These are phyloP conservation scores for Caenorhabditis sinica DNA, from an alignment of 2,888 invertebrate species.

Conservation along the genomic window DNA sequence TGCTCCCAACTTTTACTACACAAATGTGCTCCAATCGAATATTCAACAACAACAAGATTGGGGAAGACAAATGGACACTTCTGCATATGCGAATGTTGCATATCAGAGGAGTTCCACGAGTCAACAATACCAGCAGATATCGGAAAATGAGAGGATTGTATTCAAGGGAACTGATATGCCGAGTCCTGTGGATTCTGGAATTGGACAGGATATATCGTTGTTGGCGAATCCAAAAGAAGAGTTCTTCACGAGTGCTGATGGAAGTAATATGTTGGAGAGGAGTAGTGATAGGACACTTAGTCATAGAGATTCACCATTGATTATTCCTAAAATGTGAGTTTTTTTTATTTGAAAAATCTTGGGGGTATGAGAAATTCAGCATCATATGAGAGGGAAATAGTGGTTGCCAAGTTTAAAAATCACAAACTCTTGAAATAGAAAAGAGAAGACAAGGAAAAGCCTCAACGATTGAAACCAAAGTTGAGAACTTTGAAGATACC, in stretches of 20 bases:
- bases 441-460: too few relatives aligned
- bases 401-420: too few relatives aligned
- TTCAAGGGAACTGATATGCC: slow-evolving; percentile 88
- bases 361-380: background rate
- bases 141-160: slow-evolving; percentile 60
- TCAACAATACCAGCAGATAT: slow-evolving; percentile 57
- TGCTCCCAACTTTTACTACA: slow-evolving; percentile 59
- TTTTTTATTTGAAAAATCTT: slow-evolving; percentile 4
- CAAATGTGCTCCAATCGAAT: slow-evolving; percentile 33
- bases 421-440: too few relatives aligned
- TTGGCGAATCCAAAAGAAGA: slow-evolving; percentile 74
- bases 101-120: slow-evolving; percentile 49
- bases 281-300: slow-evolving; percentile 72
- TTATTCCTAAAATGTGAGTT: slow-evolving; percentile 98
- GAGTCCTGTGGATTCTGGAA: slow-evolving; percentile 90
- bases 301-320: slow-evolving; percentile 86
- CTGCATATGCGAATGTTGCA: slow-evolving; percentile 43
- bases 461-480: too few relatives aligned
- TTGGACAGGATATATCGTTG: slow-evolving; percentile 87
- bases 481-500: too few relatives aligned
- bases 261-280: slow-evolving; percentile 67
- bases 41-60: slow-evolving; percentile 62
- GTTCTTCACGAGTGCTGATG: slow-evolving; percentile 62
- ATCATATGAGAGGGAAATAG: too few relatives aligned
- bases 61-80: slow-evolving; percentile 66